These are phyloP conservation scores for Leptodirus hochenwartii DNA, from an alignment of 2,888 invertebrate genomes.

Conservation along the genomic window DNA sequence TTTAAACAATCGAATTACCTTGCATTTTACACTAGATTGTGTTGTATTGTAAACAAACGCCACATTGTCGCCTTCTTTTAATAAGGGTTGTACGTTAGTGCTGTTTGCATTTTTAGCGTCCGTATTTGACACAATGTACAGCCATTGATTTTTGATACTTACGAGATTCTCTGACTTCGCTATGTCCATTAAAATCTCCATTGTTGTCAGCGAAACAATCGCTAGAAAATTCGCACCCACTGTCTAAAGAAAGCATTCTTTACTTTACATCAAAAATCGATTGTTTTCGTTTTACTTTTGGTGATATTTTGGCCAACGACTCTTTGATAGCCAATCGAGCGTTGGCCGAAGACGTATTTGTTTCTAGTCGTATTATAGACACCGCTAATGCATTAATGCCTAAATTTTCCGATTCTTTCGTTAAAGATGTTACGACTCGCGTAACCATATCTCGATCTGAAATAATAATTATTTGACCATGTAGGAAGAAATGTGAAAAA, in stretches of 20 bases:
- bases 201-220: slow-evolving; percentile 39
- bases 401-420: slow-evolving; percentile 19
- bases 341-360: slow-evolving; percentile 15
- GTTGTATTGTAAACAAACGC: slow-evolving; percentile 61
- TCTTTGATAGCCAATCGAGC: slow-evolving; percentile 18
- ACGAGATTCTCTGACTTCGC: slow-evolving; percentile 48
- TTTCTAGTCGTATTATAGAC: slow-evolving; percentile 20
- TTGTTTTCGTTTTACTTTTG: too few species aligned
- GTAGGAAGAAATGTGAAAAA: background rate
- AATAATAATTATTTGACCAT: slow-evolving; percentile 11
- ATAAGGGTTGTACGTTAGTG: slow-evolving; percentile 33
- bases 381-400: slow-evolving; percentile 18
- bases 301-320: slow-evolving; percentile 20
- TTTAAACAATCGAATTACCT: background rate
- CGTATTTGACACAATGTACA: slow-evolving; percentile 56
- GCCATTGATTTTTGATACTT: slow-evolving; percentile 59
- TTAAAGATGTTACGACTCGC: slow-evolving; percentile 40
- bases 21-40: slow-evolving; percentile 16
- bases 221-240: slow-evolving; percentile 35
- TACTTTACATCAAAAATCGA: too few species aligned
- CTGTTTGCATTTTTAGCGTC: slow-evolving; percentile 31
- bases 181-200: slow-evolving; percentile 46
- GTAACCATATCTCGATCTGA: slow-evolving; percentile 45
- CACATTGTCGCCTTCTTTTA: slow-evolving; percentile 63
- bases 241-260: too few species aligned